A percentile compares a stretch with the other conserved stretches of the same genome.
phyloP scores from a whole-genome alignment of 2,888 invertebrate species.

The Caenorhabditis plicata region DNA sequence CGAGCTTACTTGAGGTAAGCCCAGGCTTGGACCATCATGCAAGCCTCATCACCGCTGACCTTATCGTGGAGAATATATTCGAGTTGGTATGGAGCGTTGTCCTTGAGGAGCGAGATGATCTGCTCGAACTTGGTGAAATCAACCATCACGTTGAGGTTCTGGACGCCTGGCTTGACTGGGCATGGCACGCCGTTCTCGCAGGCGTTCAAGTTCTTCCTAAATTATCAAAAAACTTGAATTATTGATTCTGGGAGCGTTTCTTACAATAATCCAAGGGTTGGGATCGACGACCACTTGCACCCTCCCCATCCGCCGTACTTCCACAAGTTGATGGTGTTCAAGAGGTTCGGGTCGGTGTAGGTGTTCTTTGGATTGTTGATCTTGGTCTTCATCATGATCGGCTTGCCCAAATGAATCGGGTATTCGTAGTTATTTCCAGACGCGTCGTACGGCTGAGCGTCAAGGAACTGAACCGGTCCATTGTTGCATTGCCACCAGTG shows the following conservation, averaged over 20 bases:
- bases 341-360: slow-evolving; percentile 35
- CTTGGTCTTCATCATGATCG: slow-evolving; percentile 45
- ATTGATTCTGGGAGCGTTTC: neutral
- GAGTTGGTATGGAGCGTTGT: slow-evolving; percentile 40
- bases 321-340: slow-evolving; percentile 49
- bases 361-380: slow-evolving; percentile 37
- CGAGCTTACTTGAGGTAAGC: slow-evolving; percentile 42
- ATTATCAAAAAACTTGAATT: neutral
- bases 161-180: slow-evolving; percentile 25
- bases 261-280: slow-evolving; percentile 50
- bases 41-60: slow-evolving; percentile 22
- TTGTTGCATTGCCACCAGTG: slow-evolving; percentile 49
- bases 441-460: slow-evolving; percentile 31
- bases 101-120: slow-evolving; percentile 35
- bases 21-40: slow-evolving; percentile 43
- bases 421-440: slow-evolving; percentile 45
- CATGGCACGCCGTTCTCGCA: slow-evolving; percentile 39
- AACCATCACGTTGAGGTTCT: slow-evolving; percentile 24
- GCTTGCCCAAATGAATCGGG: slow-evolving; percentile 47
- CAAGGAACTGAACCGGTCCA: slow-evolving; percentile 30
- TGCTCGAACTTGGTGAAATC: slow-evolving; percentile 35
- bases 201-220: slow-evolving; percentile 31
- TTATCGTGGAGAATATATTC: slow-evolving; percentile 33
- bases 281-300: slow-evolving; percentile 47
- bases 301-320: slow-evolving; percentile 46